phyloP scores from a whole-genome alignment of 2,113 vertebrate genomes.

The Apodemus sylvaticus region DNA sequence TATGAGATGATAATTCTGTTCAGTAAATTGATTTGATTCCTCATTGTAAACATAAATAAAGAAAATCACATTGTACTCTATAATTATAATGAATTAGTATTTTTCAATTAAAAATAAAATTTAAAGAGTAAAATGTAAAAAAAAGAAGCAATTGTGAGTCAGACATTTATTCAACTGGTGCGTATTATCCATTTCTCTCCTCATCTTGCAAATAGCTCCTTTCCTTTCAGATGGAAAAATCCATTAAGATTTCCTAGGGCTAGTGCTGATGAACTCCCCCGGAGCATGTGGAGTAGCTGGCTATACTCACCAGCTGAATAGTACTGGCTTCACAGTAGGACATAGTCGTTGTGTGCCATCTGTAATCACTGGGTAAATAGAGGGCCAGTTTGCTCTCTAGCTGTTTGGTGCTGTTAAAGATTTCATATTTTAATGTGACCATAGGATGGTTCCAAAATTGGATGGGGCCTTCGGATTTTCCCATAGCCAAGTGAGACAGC shows the following conservation, averaged over 20 bases:
- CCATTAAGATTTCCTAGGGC: neutral
- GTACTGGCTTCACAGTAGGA: neutral
- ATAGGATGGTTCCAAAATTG: neutral
- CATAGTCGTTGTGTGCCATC: too few relatives aligned
- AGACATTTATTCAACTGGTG: neutral
- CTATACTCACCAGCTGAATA: too few relatives aligned
- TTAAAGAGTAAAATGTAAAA: neutral
- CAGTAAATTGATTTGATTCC: neutral
- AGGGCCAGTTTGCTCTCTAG: neutral
- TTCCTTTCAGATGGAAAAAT: neutral
- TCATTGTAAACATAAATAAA: neutral
- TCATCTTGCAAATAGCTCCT: neutral
- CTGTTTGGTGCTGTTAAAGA: neutral
- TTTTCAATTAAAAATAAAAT: neutral
- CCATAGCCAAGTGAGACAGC: neutral
- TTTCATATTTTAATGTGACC: neutral
- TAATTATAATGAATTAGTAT: neutral
- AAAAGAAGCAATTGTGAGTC: neutral
- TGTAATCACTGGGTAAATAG: neutral
- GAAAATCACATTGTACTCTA: neutral
- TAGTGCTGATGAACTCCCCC: neutral
- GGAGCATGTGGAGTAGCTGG: neutral
- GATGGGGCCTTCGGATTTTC: neutral
- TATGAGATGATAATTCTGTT: neutral
- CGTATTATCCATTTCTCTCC: neutral